Evolutionary conservation across 2,797 vertebrate genomes (phyloP).

Genomic region (Ceryle rudis): DNA sequence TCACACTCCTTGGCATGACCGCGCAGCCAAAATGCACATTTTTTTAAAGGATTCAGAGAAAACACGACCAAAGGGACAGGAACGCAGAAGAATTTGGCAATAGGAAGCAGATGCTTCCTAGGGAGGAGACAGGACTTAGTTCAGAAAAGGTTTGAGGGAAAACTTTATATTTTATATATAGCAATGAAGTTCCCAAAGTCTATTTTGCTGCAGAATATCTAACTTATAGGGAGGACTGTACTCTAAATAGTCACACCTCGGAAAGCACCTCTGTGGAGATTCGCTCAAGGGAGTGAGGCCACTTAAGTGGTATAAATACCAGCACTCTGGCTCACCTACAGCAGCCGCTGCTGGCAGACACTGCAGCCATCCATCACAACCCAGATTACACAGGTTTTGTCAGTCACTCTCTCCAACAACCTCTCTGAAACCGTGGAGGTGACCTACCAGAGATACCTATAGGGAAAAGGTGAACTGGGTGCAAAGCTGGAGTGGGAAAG

Average conservation of each 20-base stretch:
- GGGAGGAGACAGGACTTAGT: conserved; percentile 51
- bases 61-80: conserved; percentile 70
- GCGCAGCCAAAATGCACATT: conserved; percentile 69
- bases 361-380: not conserved
- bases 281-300: not conserved
- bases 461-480: not conserved
- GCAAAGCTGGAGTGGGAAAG: not conserved
- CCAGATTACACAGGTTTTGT: not conserved
- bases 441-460: fast-evolving
- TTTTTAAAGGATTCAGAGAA: conserved; percentile 65
- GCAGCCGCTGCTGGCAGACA: not conserved
- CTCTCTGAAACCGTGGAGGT: not conserved
- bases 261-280: not conserved
- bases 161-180: conserved; percentile 73
- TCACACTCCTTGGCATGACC: conserved; percentile 75
- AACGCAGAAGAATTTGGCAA: conserved; percentile 60
- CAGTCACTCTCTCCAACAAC: not conserved
- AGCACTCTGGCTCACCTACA: not conserved
- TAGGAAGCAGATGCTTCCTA: conserved; percentile 58
- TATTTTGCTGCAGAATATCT: not conserved
- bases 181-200: conserved; percentile 32
- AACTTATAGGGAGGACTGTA: not conserved
- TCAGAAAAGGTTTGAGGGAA: conserved; percentile 45
- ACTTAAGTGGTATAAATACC: not conserved
- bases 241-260: not conserved